These are phyloP conservation scores for Crenuchus spilurus DNA, from an alignment of 2,797 vertebrate genomes.

Conservation along the genomic window DNA sequence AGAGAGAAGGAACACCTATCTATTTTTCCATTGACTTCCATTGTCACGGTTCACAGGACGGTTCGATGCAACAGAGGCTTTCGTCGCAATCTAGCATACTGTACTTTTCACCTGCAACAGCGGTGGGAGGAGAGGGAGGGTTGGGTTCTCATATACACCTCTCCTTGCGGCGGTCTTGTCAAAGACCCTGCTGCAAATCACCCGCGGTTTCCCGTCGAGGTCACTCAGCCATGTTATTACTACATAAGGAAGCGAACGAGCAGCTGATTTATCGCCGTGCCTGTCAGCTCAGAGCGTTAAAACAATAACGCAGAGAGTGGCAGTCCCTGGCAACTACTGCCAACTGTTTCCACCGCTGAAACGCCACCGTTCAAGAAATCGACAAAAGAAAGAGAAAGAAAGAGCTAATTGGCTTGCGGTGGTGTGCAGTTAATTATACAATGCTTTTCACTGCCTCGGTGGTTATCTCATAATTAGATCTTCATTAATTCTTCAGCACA, in stretches of 20 bases:
- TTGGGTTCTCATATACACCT: constrained; percentile 22
- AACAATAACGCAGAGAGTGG: constrained; percentile 42
- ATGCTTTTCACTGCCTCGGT: constrained; percentile 37
- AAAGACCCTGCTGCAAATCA: constrained; percentile 51
- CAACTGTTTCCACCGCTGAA: constrained; percentile 7
- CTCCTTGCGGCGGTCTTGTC: constrained; percentile 38
- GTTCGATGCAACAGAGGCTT: neutral
- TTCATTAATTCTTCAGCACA: constrained; percentile 38
- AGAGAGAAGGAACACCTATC: constrained; percentile 3
- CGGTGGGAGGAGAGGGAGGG: neutral
- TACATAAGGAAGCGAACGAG: constrained; percentile 67
- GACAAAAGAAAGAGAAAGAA: constrained; percentile 7
- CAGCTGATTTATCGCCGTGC: constrained; percentile 71
- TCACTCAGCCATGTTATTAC: constrained; percentile 77
- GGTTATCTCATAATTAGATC: constrained; percentile 44
- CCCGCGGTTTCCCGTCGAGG: constrained; percentile 46
- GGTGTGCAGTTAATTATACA: constrained; percentile 44
- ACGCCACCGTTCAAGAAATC: neutral
- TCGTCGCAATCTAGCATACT: neutral
- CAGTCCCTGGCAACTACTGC: constrained; percentile 7
- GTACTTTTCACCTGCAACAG: neutral
- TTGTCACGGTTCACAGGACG: constrained; percentile 8
- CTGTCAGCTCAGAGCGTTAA: constrained; percentile 56
- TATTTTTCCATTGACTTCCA: constrained; percentile 13
- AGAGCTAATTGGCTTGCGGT: constrained; percentile 41